Evolutionary conservation across 2,113 vertebrate genomes (phyloP).

Genomic region (Callithrix jacchus): DNA sequence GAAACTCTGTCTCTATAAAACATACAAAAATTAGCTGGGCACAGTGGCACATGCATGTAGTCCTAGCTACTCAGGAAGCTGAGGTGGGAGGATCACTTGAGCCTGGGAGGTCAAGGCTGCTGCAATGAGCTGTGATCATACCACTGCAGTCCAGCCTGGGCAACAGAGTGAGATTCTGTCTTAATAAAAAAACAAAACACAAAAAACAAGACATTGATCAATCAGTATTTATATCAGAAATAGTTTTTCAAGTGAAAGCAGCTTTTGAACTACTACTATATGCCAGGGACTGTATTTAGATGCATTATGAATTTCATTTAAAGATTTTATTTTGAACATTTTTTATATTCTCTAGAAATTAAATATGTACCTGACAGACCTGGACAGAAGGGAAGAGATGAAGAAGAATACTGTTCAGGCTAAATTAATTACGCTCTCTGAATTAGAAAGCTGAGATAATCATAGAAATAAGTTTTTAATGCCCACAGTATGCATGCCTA

Average conservation of each 20-base stretch:
- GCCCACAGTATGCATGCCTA: neutral
- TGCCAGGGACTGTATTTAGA: neutral
- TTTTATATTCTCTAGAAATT: slow-evolving; percentile 8
- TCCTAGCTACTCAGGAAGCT: too few species aligned
- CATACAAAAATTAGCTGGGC: too few species aligned
- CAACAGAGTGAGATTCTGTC: too few species aligned
- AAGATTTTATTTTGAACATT: neutral
- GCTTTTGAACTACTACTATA: neutral
- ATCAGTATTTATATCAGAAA: neutral
- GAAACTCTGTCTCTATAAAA: too few species aligned
- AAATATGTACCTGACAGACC: neutral
- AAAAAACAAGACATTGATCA: slow-evolving; percentile 8
- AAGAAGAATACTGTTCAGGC: neutral
- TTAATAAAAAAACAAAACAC: too few species aligned
- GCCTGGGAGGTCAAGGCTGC: too few species aligned
- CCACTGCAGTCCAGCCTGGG: too few species aligned
- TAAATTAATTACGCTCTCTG: neutral
- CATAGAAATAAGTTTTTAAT: neutral
- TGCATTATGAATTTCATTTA: neutral
- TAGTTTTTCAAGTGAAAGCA: neutral
- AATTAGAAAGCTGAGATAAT: neutral
- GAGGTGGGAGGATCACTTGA: too few species aligned
- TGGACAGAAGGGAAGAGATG: neutral
- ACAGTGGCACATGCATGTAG: too few species aligned
- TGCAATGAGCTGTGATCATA: too few species aligned